Evolutionary conservation across 1,140 invertebrate species (phyloP).

Genomic region (Drosophila nannoptera): DNA sequence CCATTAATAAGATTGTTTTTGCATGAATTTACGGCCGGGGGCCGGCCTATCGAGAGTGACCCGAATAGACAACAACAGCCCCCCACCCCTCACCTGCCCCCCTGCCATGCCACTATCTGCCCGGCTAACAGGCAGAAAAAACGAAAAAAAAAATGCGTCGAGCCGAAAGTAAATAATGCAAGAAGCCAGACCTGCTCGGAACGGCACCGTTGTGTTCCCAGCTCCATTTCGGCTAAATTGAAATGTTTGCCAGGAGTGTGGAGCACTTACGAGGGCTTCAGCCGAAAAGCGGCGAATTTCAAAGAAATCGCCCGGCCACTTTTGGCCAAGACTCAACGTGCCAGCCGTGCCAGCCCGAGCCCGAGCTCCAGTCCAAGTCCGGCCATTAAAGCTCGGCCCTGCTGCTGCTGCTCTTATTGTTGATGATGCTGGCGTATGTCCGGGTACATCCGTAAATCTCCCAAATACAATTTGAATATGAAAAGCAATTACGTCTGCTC

Average conservation of each 20-base stretch:
- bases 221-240: constrained; percentile 65
- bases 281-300: constrained; percentile 51
- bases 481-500: constrained; percentile 53
- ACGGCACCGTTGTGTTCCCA: constrained; percentile 26
- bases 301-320: constrained; percentile 71
- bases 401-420: neutral
- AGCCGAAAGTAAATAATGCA: constrained; percentile 67
- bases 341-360: constrained; percentile 33
- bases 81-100: neutral
- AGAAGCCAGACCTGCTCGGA: constrained; percentile 11
- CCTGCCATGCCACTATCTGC: neutral
- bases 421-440: constrained; percentile 1
- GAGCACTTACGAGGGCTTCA: constrained; percentile 52
- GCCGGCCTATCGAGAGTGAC: constrained; percentile 32
- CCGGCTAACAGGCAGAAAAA: constrained; percentile 25
- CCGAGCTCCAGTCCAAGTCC: constrained; percentile 4
- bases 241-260: constrained; percentile 69
- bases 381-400: neutral
- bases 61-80: constrained; percentile 5
- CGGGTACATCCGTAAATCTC: constrained; percentile 30
- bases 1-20: constrained; percentile 77
- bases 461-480: constrained; percentile 64
- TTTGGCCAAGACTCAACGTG: constrained; percentile 67
- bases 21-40: constrained; percentile 70
- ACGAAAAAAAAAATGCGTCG: constrained; percentile 20